Percentiles rank a stretch among this genome's conserved stretches.
Conservation (phyloP, 2,888 invertebrate species). For the Acleris sparsana region DNA sequence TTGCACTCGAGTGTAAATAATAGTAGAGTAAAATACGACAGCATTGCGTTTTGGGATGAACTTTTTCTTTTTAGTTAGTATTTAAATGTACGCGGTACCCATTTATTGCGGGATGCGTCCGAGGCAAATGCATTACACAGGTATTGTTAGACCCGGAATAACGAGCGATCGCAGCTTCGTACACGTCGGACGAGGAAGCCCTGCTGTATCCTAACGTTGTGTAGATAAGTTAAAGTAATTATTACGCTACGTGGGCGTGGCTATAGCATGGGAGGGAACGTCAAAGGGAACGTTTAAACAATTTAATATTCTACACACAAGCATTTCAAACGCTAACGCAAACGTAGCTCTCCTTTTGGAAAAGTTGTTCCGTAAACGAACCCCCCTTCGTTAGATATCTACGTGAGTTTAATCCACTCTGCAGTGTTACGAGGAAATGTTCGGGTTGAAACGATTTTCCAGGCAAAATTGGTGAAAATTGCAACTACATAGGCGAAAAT, state of each 20-base stretch:
- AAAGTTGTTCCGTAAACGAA: conserved; percentile 80
- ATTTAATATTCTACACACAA: conserved; percentile 82
- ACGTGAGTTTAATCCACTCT: conserved; percentile 81
- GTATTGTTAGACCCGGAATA: conserved; percentile 47
- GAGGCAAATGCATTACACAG: conserved; percentile 52
- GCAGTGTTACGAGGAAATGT: conserved; percentile 57
- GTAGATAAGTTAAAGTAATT: conserved; percentile 74
- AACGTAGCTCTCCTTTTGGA: conserved; percentile 77
- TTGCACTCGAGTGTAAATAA: conserved; percentile 71
- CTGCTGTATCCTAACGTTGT: conserved; percentile 57
- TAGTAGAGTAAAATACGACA: conserved; percentile 61
- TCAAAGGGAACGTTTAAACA: conserved; percentile 81
- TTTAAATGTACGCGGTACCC: conserved; percentile 55
- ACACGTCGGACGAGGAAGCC: conserved; percentile 52
- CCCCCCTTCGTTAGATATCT: conserved; percentile 82
- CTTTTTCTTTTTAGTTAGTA: conserved; percentile 56
- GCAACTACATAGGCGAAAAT: conserved; percentile 80
- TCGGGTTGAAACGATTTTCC: conserved; percentile 69
- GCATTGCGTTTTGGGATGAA: conserved; percentile 60
- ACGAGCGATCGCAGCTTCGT: conserved; percentile 25
- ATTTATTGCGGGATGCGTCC: conserved; percentile 52
- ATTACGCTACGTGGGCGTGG: conserved; percentile 71
- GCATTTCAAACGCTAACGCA: conserved; percentile 79
- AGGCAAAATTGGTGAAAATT: conserved; percentile 79
- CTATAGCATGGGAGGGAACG: conserved; percentile 61